Conservation (phyloP, 2,797 vertebrate species). For the Poecilia velifera region DNA sequence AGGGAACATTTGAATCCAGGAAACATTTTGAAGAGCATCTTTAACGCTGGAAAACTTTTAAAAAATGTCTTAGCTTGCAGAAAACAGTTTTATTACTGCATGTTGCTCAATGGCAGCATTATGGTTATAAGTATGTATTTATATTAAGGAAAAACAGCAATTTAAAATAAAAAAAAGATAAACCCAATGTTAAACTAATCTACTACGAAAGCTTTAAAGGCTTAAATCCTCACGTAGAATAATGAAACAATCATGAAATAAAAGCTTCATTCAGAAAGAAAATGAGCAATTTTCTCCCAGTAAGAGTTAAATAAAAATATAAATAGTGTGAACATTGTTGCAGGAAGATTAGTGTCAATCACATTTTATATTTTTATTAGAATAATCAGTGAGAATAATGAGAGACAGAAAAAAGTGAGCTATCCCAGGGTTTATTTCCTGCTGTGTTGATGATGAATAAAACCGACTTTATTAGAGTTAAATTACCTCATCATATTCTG, state of each 20-base stretch:
- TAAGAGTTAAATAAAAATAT: slow-evolving; percentile 4
- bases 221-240: slow-evolving; percentile 29
- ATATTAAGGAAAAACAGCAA: not conserved
- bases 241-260: slow-evolving; percentile 13
- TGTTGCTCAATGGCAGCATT: not conserved
- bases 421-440: not conserved
- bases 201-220: slow-evolving; percentile 24
- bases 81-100: not conserved
- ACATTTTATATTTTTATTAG: slow-evolving; percentile 16
- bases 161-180: not conserved
- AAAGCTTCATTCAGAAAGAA: not conserved
- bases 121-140: not conserved
- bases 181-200: slow-evolving; percentile 31
- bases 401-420: not conserved
- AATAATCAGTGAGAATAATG: slow-evolving; percentile 12
- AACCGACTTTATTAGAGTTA: slow-evolving; percentile 23
- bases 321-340: not conserved
- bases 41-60: not conserved
- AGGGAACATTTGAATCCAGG: not conserved
- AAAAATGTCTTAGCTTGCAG: not conserved
- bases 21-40: not conserved
- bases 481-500: slow-evolving; percentile 2
- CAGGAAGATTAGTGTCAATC: slow-evolving; percentile 7
- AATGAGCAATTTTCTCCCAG: slow-evolving; percentile 10
- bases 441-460: slow-evolving; percentile 30